Base-by-base conservation (phyloP, 1,140 invertebrate species). In the Leptopilina boulardi region DNA sequence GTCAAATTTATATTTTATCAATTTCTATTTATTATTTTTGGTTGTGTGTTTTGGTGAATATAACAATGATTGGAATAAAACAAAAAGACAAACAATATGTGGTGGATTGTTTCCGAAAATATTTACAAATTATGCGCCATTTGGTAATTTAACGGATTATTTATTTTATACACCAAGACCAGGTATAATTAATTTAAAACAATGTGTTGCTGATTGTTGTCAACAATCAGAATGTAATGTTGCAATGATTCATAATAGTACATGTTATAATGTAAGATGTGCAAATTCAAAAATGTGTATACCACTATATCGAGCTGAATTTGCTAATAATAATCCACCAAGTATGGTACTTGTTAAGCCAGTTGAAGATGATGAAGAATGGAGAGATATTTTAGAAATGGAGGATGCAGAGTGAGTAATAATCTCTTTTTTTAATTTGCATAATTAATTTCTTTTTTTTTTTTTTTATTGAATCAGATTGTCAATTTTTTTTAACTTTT, bases 301-400 rank as follows among this genome's bases (percentile, higher is more conserved):
- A 80, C 95, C 95, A 74, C 88, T 95, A 19, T 89, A 91, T 56
- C 91, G 93, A 80, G 82, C 90, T 19, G 93, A 94, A 73, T 89
- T 92, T 44, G 84, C 89, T 13, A 92, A 92, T 75, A 89, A 90
- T 78, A 93, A 94, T 91, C 92, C 95, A 6, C 89, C 89, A 6
- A 93, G 92, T 72, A 95, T 97, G 95, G 94, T 96, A 15, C 87
- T 96, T 70, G 94, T 96, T 0, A 94, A 94, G 88, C 95, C 95
- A 6, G 91, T 93, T n/a, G 89, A 91, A 51, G 90, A 91, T 42
- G 85, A 89, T 71, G 89, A 91, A 70, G 86, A 86, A 13, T 94
- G 93, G 93, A 88, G 85, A 23, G 92, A 94, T 75, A 85, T 93
- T 0, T 81, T 93, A 38, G 82, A 88, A 80, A 54, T 83, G 47